Evolutionary conservation across 2,888 invertebrate species (phyloP).

Genomic region (Drosophila pegasa): DNA sequence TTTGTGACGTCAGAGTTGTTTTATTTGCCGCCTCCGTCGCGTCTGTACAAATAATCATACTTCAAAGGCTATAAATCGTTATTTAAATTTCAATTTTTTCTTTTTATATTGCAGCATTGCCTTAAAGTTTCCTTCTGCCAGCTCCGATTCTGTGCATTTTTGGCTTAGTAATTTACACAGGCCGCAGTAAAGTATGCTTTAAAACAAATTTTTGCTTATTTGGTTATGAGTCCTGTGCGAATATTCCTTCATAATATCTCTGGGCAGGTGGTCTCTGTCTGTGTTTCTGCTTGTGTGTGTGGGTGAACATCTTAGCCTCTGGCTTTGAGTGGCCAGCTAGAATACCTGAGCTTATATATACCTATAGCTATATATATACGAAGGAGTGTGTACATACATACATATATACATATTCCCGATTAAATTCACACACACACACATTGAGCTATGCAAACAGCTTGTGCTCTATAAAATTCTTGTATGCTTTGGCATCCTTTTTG

Average conservation of each 20-base stretch:
- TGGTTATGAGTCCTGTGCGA: slow-evolving; percentile 71
- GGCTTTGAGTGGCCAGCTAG: slow-evolving; percentile 24
- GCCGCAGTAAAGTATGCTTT: slow-evolving; percentile 59
- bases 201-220: slow-evolving; percentile 66
- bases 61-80: slow-evolving; percentile 82
- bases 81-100: slow-evolving; percentile 79
- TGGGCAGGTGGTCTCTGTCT: slow-evolving; percentile 26
- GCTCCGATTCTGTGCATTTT: slow-evolving; percentile 41
- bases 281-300: slow-evolving; percentile 19
- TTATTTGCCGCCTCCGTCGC: slow-evolving; percentile 30
- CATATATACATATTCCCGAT: slow-evolving; percentile 5
- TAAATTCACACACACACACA: slow-evolving; percentile 20
- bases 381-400: slow-evolving; percentile 8
- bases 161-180: slow-evolving; percentile 52
- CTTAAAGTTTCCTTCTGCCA: slow-evolving; percentile 71
- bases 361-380: neutral
- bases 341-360: slow-evolving; percentile 16
- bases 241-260: slow-evolving; percentile 60
- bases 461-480: slow-evolving; percentile 51
- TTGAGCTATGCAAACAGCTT: slow-evolving; percentile 46
- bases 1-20: slow-evolving; percentile 37
- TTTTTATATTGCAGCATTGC: slow-evolving; percentile 45
- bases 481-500: slow-evolving; percentile 60
- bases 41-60: slow-evolving; percentile 74
- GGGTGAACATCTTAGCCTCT: slow-evolving; percentile 23